Base-by-base conservation (phyloP, 2,113 vertebrate genomes). In the Colistium nudipinnis region DNA sequence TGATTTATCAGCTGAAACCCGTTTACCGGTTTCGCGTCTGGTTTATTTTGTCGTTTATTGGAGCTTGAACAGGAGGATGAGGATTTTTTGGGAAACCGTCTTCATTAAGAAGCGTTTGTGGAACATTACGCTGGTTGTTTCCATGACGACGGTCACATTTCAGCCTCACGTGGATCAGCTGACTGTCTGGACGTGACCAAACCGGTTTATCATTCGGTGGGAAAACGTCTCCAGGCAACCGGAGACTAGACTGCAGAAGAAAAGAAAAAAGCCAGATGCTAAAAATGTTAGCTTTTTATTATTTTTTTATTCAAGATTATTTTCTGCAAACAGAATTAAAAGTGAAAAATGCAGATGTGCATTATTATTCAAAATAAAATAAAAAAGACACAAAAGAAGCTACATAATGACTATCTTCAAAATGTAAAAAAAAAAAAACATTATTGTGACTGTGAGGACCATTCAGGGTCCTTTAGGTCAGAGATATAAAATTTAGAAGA, bases 251-350 rank as follows among this genome's bases (percentile, higher is more conserved):
- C 3, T 2, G 3, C 1, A 14, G 22, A 55, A 9, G 14, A 43
- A 36, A 5, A 53, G 22, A 31, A 17, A 43, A 9, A 19, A 60
- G 6, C 17, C 41, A 54, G 10, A 41, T 13, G 4, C n/a, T 77
- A 81, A 78, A 88, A 84, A 83, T 70, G 65, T 70, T 68, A 65
- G 30, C 11, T 0, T 24, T 88, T 84, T 86, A 88, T 51, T 51
- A 16, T n/a, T n/a, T 4, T 16, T 4, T 7, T 4, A 80, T 86
- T 24, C n/a, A n/a, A n/a, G n/a, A 70, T 55, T n/a, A 30, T 20
- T 4, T 63, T 63, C 25, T 35, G 8, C 27, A 62, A 20, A 27
- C 48, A 74, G 17, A 47, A 25, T 61, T 28, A 51, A 17, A 73
- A 35, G 11, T 66, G 30, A 12, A 69, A 66, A 43, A 45, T 41